Conservation (phyloP, 30 jellyfish, hydroid and myxozoan species). For the Cassiopea xamachana region DNA sequence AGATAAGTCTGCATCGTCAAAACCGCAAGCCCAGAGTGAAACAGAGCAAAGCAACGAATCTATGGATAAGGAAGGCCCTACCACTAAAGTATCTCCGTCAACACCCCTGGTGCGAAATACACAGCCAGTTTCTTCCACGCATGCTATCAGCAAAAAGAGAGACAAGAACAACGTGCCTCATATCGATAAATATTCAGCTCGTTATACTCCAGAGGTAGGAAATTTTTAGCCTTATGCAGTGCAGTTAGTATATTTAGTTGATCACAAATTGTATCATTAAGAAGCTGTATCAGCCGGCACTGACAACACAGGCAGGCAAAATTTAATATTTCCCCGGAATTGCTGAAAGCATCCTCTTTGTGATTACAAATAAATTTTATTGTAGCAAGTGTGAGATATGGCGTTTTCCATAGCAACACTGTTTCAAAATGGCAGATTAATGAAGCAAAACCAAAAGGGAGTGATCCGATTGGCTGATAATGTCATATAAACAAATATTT, state of each 20-base stretch:
- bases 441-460: too few species aligned
- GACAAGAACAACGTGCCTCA: neutral
- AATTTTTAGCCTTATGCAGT: neutral
- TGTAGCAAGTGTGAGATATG: too few species aligned
- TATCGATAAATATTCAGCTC: neutral
- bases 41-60: neutral
- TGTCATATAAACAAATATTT: too few species aligned
- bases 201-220: neutral
- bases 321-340: too few species aligned
- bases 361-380: too few species aligned
- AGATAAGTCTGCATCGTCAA: neutral
- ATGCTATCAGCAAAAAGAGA: neutral
- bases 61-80: neutral
- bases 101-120: neutral
- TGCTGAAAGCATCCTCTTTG: too few species aligned
- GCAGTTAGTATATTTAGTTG: neutral
- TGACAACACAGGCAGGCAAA: too few species aligned
- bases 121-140: neutral
- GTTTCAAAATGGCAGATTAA: too few species aligned
- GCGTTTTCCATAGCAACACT: too few species aligned
- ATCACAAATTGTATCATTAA: too few species aligned
- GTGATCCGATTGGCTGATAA: too few species aligned
- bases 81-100: neutral
- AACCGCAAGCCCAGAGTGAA: neutral
- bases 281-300: too few species aligned